Evolutionary conservation across 2,797 vertebrate genomes (phyloP), one percentile per base, ranked within the genome.

Genomic region (Oreochromis grahami): DNA sequence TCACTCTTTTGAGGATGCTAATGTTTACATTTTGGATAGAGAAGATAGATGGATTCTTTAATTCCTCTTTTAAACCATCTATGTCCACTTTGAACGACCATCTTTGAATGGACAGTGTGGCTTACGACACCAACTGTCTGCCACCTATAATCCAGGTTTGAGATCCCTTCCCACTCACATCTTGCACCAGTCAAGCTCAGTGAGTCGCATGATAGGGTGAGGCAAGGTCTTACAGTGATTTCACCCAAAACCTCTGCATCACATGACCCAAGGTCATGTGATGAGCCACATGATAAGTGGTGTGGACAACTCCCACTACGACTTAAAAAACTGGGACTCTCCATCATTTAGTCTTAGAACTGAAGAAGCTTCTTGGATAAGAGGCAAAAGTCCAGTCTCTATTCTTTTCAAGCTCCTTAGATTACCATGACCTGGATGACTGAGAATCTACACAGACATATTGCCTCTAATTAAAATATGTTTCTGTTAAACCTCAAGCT

Each of bases 391-490:
- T 63, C 19, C 19, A 63, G 17, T 63, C 32, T 36, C 17, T 63
- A 5, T 63, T 36, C 58, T 63, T 63, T 63, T 36, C 58, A 63
- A 63, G 10, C 58, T n/a, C 32, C 32, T 36, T 36, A n/a, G 58
- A 63, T 63, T 63, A 36, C 32, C 19, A 36, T 36, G 58, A 63
- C 58, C 58, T 63, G 6, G 19, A 5, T 63, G 58, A 38, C 32
- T 63, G 58, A 63, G 58, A 63, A 63, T 63, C 58, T 63, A 36
- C 58, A 38, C 58, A 36, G 32, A 63, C 58, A 63, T 63, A 38
- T n/a, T 36, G 32, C 17, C 58, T 38, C 19, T 38, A 63, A 38
- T 63, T n/a, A 11, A 63, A n/a, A 38, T 15, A 55, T 5, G 10
- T 12, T 63, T 63, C 17, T 60, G 58, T 36, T 36, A 36, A 60